Evolutionary conservation across 2,888 invertebrate genomes (phyloP).

Genomic region (Sminthurides aquaticus): DNA sequence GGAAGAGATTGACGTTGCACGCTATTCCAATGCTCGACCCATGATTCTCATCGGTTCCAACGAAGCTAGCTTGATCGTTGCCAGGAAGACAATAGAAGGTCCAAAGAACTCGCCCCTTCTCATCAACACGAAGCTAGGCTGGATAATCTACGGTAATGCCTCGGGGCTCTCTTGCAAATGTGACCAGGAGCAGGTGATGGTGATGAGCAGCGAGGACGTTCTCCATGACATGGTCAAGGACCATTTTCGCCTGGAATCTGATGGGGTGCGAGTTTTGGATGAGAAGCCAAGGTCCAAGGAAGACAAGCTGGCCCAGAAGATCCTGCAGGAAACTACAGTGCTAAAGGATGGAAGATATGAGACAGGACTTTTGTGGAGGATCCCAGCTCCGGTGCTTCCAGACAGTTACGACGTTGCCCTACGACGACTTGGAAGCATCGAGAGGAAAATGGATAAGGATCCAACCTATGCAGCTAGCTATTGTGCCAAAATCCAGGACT

Average conservation of each 20-base stretch:
- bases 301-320: conserved; percentile 7
- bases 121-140: neutral
- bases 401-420: neutral
- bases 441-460: conserved; percentile 3
- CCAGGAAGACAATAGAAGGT: neutral
- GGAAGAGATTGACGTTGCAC: neutral
- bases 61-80: neutral
- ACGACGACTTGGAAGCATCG: neutral
- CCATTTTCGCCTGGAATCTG: conserved; percentile 11
- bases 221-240: conserved; percentile 6
- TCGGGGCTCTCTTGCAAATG: too few species aligned
- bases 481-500: neutral
- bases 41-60: neutral
- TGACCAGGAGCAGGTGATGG: too few species aligned
- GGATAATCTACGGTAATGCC: neutral
- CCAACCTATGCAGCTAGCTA: neutral
- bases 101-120: neutral
- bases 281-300: conserved; percentile 1
- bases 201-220: too few species aligned
- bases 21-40: neutral
- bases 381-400: too few species aligned
- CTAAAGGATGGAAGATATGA: conserved; percentile 15
- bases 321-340: conserved; percentile 8
- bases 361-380: conserved; percentile 19
- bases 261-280: neutral